Evolutionary conservation across 2,888 invertebrate species (phyloP).

Genomic region (Priapulus caudatus): DNA sequence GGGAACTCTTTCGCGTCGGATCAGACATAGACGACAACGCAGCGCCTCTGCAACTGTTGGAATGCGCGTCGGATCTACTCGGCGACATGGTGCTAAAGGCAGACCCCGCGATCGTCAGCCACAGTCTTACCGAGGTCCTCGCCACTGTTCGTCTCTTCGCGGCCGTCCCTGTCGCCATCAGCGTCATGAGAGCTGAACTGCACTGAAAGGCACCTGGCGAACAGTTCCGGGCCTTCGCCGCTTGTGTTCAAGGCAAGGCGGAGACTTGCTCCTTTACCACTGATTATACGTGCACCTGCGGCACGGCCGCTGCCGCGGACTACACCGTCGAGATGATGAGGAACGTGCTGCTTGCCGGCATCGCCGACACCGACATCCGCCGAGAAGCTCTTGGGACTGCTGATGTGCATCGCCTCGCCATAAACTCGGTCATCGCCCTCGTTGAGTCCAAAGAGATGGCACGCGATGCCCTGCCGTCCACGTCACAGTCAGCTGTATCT

Average conservation of each 20-base stretch:
- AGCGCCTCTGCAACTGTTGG: no score
- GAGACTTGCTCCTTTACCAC: no score
- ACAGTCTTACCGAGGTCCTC: no score
- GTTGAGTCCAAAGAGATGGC: conserved; percentile 9
- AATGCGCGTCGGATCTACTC: conserved; percentile 2
- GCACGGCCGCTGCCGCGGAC: not conserved
- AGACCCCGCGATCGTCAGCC: conserved; percentile 7
- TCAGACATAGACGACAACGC: no score
- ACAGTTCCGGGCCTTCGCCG: conserved; percentile 8
- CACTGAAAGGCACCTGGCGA: conserved; percentile 8
- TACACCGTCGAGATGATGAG: conserved; percentile 6
- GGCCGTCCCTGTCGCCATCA: conserved; percentile 7
- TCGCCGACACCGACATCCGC: conserved; percentile 5
- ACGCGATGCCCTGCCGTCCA: conserved; percentile 9
- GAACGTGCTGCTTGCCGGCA: conserved; percentile 8
- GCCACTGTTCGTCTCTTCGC: no score
- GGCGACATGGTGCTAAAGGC: conserved; percentile 9
- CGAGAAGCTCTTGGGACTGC: conserved; percentile 6
- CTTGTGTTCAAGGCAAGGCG: conserved; percentile 9
- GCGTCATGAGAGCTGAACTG: conserved; percentile 8
- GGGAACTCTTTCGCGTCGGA: no score
- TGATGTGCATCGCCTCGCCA: not conserved
- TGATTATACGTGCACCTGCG: no score
- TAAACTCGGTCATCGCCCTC: conserved; percentile 5
- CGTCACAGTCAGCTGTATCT: no score